Evolutionary conservation across 2,888 invertebrate genomes (phyloP).

Genomic region (Hoplodrina blanda): DNA sequence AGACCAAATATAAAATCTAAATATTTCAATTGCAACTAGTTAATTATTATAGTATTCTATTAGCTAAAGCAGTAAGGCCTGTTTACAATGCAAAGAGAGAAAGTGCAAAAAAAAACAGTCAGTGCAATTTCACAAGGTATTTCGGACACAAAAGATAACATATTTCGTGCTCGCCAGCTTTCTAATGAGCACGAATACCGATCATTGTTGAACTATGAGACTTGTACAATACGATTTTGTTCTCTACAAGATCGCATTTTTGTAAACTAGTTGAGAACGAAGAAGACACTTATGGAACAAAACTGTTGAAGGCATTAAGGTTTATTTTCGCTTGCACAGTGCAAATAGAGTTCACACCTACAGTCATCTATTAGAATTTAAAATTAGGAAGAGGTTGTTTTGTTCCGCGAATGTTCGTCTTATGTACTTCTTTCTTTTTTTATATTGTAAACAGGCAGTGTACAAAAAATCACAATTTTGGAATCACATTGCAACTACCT

Average conservation of each 20-base stretch:
- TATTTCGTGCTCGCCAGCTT: background rate
- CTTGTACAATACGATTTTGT: background rate
- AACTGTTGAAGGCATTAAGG: no score
- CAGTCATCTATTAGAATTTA: slow-evolving; percentile 5
- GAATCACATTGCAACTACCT: slow-evolving; percentile 36
- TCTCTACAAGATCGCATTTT: background rate
- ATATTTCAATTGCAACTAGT: slow-evolving; percentile 8
- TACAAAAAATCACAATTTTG: slow-evolving; percentile 16
- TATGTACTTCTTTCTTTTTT: background rate
- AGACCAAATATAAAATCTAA: slow-evolving; percentile 2
- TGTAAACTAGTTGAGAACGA: background rate
- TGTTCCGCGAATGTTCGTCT: background rate
- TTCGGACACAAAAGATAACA: background rate
- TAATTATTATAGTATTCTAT: slow-evolving; percentile 10
- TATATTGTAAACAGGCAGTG: slow-evolving; percentile 3
- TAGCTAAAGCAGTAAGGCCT: background rate
- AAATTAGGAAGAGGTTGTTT: background rate
- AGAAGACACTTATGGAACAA: background rate
- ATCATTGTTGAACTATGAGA: slow-evolving; percentile 2
- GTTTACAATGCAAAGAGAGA: slow-evolving; percentile 8
- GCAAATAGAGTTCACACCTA: background rate
- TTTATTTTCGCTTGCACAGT: no score
- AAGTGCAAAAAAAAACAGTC: background rate
- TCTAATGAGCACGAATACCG: slow-evolving; percentile 11
- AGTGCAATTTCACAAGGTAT: background rate